Base-by-base conservation (phyloP, 2,797 vertebrate species). In the Alectoris magna region DNA sequence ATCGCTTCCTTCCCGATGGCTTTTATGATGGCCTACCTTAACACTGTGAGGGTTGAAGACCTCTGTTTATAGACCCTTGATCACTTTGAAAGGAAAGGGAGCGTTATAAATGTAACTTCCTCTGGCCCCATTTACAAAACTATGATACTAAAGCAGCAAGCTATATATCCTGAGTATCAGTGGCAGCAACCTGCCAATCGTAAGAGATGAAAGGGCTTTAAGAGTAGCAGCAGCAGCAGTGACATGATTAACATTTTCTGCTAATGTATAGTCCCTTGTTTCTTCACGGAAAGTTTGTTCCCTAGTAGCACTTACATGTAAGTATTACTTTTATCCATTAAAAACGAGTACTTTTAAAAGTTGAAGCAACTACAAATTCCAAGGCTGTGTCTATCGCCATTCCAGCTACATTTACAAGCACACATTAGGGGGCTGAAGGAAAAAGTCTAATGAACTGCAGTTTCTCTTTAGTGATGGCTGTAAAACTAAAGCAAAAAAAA, bases 261-360 rank as follows among this genome's bases (percentile, higher is more conserved):
- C 56, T 86, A 19, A 89, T 78, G 19, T 4, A 60, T n/a, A 87
- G 48, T 38, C 48, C 17, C 31, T 13, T 55, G n/a, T 56, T 90
- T 70, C 84, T 71, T 87, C 55, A 43, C 4, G 23, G 51, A 34
- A 72, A 59, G 34, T 48, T 73, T 86, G 67, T 70, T 92, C 43
- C 36, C 44, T 84, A 29, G 38, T 73, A 73, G 39, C 81, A 55
- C 71, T 87, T 83, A 41, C 0, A 70, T 19, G n/a, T 60, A 43
- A 43, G 43, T 16, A 49, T 49, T 49, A 49, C 83, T 84, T 87
- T 91, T 90, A 84, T 85, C 49, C 2, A 9, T 87, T 82, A 56
- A 85, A 84, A 90, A 29, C 15, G 64, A 93, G 36, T 60, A 39
- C 62, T 91, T 84, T 88, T 84, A 73, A 34, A 92, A 95, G 70